Base-by-base conservation (phyloP, 2,797 vertebrate genomes). In the Tamandua tetradactyla region DNA sequence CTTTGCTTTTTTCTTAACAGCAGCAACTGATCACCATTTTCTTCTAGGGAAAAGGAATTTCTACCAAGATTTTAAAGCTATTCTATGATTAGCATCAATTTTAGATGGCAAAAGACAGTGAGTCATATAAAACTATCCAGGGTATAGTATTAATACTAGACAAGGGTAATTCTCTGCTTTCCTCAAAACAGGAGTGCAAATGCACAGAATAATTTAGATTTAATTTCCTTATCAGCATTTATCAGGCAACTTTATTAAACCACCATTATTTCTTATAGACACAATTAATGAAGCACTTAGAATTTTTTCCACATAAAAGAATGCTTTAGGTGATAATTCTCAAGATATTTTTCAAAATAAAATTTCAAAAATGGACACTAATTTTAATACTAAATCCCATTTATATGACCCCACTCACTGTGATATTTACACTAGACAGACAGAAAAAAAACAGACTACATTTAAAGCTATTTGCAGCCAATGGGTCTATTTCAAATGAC, bases 341-440 rank as follows among this genome's bases (percentile, higher is more conserved):
- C 37, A 85, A 95, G 64, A 78, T 75, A 83, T 0, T 66, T 7
- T 69, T 95, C 66, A 79, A 95, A 93, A 92, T 79, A 85, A 87
- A 75, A 90, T 88, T 85, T 74, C 52, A 93, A 91, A 95, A 79
- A 32, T 25, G 80, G 52, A 85, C 14, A 88, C 25, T 23, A 55
- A 81, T 83, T 95, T 89, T 80, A 91, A 86, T 27, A 71, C 61
- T 92, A 71, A 5, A 37, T 91, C n/a, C n/a, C n/a, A 59, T 88
- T 88, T 89, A 83, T 72, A 90, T 44, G 44, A 85, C 15, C 83
- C 55, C 49, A 66, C 20, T 87, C 42, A 82, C n/a, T 87, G 30
- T 57, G 93, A 17, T 71, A 57, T 81, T 81, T 62, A 78, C 0
- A 66, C 40, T 10, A 72, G 42, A 64, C 14, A 69, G 72, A 90